These are phyloP conservation scores for Meiosimyza decipiens DNA, from an alignment of 2,888 invertebrate genomes.

Conservation along the genomic window DNA sequence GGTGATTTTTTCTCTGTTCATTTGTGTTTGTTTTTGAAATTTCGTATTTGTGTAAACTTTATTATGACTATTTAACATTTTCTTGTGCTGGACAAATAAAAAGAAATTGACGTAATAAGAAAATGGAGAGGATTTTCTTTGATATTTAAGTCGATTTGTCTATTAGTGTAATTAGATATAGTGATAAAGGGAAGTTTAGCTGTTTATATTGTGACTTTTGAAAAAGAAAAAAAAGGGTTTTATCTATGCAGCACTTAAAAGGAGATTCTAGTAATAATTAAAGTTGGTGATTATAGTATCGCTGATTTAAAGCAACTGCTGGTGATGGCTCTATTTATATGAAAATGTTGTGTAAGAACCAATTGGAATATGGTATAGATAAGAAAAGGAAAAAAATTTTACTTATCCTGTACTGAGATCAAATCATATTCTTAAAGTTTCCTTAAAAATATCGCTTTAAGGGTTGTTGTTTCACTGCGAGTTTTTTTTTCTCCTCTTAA, in stretches of 20 bases:
- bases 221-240: no score
- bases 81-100: constrained; percentile 26
- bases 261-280: no score
- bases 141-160: constrained; percentile 43
- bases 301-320: no score
- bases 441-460: neutral
- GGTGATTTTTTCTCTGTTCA: neutral
- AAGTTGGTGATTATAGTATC: no score
- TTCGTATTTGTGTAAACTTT: constrained; percentile 17
- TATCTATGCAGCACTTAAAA: no score
- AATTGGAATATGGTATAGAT: no score
- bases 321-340: no score
- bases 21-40: neutral
- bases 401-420: no score
- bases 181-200: neutral
- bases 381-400: no score
- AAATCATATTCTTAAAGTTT: neutral
- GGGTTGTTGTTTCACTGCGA: neutral
- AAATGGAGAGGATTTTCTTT: constrained; percentile 34
- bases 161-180: constrained; percentile 38
- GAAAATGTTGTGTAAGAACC: no score
- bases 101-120: constrained; percentile 38
- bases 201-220: no score
- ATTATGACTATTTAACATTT: constrained; percentile 36
- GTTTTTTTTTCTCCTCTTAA: neutral